A percentile compares a stretch with the other conserved stretches of the same genome.
Conservation (phyloP, 2,113 vertebrate genomes). For the Petroica traversi region DNA sequence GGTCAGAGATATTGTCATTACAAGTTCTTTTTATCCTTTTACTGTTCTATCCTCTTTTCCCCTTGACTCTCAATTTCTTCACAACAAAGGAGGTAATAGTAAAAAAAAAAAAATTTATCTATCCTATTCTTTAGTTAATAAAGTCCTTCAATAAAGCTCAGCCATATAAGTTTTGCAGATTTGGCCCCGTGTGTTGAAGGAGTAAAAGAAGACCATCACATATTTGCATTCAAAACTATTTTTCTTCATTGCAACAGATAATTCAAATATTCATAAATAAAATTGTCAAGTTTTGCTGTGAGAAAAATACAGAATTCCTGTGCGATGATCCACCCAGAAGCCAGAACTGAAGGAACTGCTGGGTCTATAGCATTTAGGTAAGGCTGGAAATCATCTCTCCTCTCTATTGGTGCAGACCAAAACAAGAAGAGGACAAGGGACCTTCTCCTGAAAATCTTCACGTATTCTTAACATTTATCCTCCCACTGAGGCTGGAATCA, state of each 20-base stretch:
- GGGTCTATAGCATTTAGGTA: background rate
- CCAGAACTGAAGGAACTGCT: background rate
- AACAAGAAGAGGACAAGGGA: background rate
- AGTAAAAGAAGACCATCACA: fast-evolving
- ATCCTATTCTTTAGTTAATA: background rate
- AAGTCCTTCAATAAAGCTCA: background rate
- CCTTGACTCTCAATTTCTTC: background rate
- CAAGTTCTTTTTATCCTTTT: background rate
- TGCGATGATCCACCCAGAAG: background rate
- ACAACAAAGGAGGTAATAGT: background rate
- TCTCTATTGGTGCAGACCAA: background rate
- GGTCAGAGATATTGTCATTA: background rate
- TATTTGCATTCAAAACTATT: background rate
- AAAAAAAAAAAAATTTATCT: background rate
- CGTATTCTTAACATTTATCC: background rate
- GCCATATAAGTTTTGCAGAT: fast-evolving
- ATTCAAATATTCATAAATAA: background rate
- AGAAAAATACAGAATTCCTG: background rate
- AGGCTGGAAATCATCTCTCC: background rate
- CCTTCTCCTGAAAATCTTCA: background rate
- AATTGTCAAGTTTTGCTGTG: background rate
- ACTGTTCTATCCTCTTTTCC: background rate
- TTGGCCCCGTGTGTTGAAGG: background rate
- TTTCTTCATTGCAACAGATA: background rate
- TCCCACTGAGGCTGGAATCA: background rate